Base-by-base conservation (phyloP, 1,140 invertebrate genomes). In the Choristoneura fumiferana region DNA sequence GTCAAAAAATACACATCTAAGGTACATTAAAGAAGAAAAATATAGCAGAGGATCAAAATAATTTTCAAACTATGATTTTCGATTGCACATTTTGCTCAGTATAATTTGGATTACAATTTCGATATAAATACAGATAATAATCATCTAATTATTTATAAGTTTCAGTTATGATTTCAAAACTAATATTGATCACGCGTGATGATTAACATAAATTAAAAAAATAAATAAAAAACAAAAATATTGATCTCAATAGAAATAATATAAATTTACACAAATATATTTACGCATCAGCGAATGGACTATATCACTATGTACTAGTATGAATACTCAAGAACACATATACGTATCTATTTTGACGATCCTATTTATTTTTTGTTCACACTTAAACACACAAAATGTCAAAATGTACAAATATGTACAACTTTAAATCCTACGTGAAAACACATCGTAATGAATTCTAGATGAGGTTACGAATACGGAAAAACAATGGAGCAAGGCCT, bases 391-490 rank as follows among this genome's bases (percentile, higher is more conserved):
- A 58, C 63, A 55, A 59, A 62, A 66, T 57, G 49, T 53, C 33
- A 66, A 73, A 64, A 64, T 69, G 64, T 67, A 71, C 73, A 65
- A 53, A 65, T 76, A 76, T 76, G 69, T 76, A 76, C 73, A 76
- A 63, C 64, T 54, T 55, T 43, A 54, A 54, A 54, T 54, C 29
- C 62, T 59, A 56, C 43, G 15, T 37, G 8, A 43, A 49, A 17
- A 58, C 39, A 57, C 15, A 58, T 54, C 18, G 18, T 22, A 49
- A 10, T 17, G 10, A 49, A 49, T 18, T n/a, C 43, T 49, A 29
- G 22, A 29, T 9, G 10, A 49, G n/a, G 10, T 33, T 43, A 40
- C 22, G 22, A 43, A 18, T 18, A 43, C n/a, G 40, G 40, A 43
- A 43, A 29, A 49, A 49, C 43, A 0, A n/a, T 49, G 10, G 43